Conservation (phyloP, 2,797 vertebrate genomes). For the Poecilia gillii region DNA sequence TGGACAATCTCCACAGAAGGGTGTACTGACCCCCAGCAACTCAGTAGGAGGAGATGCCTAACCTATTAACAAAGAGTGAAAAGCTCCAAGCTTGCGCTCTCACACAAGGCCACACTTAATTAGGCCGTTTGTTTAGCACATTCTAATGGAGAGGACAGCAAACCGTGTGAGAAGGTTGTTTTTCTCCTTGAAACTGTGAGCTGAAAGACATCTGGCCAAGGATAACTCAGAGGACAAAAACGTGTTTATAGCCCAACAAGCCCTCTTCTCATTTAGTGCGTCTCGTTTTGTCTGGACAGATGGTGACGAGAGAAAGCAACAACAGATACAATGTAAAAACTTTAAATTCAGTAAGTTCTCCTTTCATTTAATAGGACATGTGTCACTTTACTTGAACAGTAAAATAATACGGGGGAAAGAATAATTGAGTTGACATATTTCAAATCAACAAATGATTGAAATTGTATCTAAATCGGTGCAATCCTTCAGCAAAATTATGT, state of each 20-base stretch:
- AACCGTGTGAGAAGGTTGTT: slow-evolving; percentile 32
- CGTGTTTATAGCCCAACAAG: slow-evolving; percentile 24
- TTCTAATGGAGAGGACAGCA: slow-evolving; percentile 50
- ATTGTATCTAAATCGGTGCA: slow-evolving; percentile 69
- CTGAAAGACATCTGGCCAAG: slow-evolving; percentile 69
- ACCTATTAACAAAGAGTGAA: slow-evolving; percentile 66
- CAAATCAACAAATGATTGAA: slow-evolving; percentile 58
- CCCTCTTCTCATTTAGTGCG: slow-evolving; percentile 9
- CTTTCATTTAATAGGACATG: not conserved
- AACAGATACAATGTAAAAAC: slow-evolving; percentile 29
- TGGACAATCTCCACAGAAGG: slow-evolving; percentile 62
- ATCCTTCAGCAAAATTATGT: slow-evolving; percentile 68
- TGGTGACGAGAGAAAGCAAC: slow-evolving; percentile 34
- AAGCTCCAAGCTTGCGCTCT: slow-evolving; percentile 58
- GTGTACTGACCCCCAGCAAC: slow-evolving; percentile 48
- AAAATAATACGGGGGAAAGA: slow-evolving; percentile 1
- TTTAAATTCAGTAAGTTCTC: slow-evolving; percentile 27
- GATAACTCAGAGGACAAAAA: slow-evolving; percentile 38
- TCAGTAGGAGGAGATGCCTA: slow-evolving; percentile 55
- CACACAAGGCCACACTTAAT: slow-evolving; percentile 73
- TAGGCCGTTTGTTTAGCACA: slow-evolving; percentile 72
- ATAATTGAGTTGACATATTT: slow-evolving; percentile 30
- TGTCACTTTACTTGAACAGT: not conserved
- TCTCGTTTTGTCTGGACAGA: slow-evolving; percentile 46
- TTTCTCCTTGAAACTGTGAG: slow-evolving; percentile 64